Evolutionary conservation across 2,113 vertebrate species (phyloP).

Genomic region (Leucosticte australis): DNA sequence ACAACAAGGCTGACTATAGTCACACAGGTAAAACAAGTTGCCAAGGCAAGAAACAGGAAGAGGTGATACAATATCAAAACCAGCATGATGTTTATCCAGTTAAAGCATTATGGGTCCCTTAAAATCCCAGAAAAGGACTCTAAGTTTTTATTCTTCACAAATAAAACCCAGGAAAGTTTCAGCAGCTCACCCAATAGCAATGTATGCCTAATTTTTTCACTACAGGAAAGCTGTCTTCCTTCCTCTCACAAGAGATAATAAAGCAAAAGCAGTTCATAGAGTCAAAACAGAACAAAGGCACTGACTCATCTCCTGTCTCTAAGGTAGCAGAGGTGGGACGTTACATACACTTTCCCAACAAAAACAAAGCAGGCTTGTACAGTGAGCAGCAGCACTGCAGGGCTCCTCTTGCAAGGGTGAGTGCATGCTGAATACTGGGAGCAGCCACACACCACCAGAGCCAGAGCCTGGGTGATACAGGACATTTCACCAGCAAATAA

Average conservation of each 20-base stretch:
- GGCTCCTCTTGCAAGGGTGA: background rate
- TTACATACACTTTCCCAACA: background rate
- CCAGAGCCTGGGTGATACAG: accelerated
- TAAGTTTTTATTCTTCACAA: background rate
- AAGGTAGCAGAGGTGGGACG: background rate
- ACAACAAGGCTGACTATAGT: background rate
- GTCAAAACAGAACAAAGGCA: background rate
- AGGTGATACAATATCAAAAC: background rate
- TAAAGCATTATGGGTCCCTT: background rate
- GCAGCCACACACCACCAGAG: background rate
- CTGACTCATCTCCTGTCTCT: background rate
- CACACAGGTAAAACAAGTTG: background rate
- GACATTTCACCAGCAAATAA: background rate
- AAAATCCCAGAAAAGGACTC: background rate
- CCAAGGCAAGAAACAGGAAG: background rate
- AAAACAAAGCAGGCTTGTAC: background rate
- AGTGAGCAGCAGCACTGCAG: background rate
- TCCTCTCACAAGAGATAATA: background rate
- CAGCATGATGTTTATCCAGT: background rate
- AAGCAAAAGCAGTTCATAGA: background rate
- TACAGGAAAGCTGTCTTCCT: background rate
- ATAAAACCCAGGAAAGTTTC: background rate
- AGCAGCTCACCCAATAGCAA: background rate
- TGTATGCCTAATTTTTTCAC: background rate
- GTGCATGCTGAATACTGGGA: background rate